Conservation (phyloP, 1,140 invertebrate genomes). For the Achatina immaculata region DNA sequence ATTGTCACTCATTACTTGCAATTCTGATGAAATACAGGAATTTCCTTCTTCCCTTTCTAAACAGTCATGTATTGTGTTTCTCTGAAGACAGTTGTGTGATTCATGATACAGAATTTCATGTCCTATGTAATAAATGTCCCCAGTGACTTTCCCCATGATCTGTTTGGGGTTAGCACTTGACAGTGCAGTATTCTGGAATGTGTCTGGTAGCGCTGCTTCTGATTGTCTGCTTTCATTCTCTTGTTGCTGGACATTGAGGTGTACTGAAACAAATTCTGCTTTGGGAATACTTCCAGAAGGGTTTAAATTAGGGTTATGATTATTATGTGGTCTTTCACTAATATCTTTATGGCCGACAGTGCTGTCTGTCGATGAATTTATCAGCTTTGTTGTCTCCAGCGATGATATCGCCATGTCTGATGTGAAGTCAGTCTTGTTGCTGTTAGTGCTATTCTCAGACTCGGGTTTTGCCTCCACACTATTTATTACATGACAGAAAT, state of each 20-base stretch:
- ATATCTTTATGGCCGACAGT: not conserved
- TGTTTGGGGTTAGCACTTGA: not conserved
- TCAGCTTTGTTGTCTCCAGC: too few species aligned
- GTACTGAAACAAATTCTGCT: not conserved
- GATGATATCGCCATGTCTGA: too few species aligned
- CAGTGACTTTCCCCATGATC: too few species aligned
- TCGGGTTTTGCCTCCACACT: not conserved
- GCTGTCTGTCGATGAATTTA: too few species aligned
- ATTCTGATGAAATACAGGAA: not conserved
- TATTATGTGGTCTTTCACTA: not conserved
- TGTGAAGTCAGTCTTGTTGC: not conserved
- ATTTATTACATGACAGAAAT: not conserved
- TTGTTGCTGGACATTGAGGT: not conserved
- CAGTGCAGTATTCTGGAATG: not conserved
- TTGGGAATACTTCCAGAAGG: not conserved
- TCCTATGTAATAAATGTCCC: not conserved
- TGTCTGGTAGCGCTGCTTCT: not conserved
- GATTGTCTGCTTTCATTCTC: not conserved
- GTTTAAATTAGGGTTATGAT: not conserved
- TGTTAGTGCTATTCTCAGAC: not conserved
- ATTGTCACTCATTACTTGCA: not conserved
- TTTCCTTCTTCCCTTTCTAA: not conserved
- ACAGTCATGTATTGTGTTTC: not conserved
- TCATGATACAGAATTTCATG: not conserved
- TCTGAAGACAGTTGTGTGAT: not conserved